These are phyloP conservation scores for Anastatus disparis DNA, from an alignment of 1,140 invertebrate species.

Conservation along the genomic window DNA sequence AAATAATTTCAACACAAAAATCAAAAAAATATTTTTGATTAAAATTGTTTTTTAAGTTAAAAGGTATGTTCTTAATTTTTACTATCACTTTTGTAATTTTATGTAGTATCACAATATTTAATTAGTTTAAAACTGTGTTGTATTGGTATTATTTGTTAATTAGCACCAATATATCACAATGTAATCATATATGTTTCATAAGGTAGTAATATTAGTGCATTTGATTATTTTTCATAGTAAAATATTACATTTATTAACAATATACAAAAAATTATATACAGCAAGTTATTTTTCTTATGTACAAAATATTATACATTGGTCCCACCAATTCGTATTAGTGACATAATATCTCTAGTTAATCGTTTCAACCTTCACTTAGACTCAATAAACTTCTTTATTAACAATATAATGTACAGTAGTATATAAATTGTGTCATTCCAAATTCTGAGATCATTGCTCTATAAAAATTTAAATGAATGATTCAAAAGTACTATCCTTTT, in stretches of 20 bases:
- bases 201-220: background rate
- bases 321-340: background rate
- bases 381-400: background rate
- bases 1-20: no score
- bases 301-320: background rate
- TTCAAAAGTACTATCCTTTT: no score
- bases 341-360: background rate
- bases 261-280: slow-evolving; percentile 4
- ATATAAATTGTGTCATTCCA: background rate
- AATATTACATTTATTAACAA: slow-evolving; percentile 13
- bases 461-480: no score
- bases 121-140: background rate
- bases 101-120: background rate
- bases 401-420: background rate
- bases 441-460: background rate
- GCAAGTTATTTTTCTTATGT: slow-evolving; percentile 4
- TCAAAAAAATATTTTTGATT: no score
- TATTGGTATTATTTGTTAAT: slow-evolving; percentile 24
- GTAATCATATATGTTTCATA: background rate
- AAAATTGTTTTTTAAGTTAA: background rate
- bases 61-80: background rate
- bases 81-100: background rate
- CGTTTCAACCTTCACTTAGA: background rate
- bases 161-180: slow-evolving; percentile 31
- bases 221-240: slow-evolving; percentile 10